Evolutionary conservation across 2,888 invertebrate genomes (phyloP), one percentile per base, ranked within the genome.

Genomic region (Tenthredo notha): DNA sequence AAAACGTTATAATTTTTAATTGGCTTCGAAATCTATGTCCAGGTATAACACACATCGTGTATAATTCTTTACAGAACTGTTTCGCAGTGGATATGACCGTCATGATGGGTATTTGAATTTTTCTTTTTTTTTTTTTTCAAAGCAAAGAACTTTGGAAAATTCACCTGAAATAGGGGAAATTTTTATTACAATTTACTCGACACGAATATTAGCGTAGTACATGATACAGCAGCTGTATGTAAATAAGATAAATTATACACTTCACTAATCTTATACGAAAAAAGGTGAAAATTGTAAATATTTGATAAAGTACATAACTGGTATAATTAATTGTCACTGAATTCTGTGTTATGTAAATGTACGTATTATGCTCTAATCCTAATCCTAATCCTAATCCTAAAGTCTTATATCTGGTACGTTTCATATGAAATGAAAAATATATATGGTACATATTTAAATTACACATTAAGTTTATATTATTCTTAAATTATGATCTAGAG

Each of bases 361-460:
- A 37, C 70, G 18, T 37, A 40, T 40, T 40, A 72, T 37, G 33
- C n/a, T 25, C 25, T 72, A 72, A 72, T 72, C n/a, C 25, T 37
- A 37, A 33, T 33, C n/a, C n/a, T n/a, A n/a, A 29, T 29, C 37
- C 37, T 72, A 72, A 72, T 72, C n/a, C 40, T 72, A 72, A 9
- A 72, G 70, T 40, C 70, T 72, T 40, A 72, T 40, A 61, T 61
- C 70, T 72, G 70, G 37, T 67, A 67, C 33, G 10, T 25, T n/a
- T 37, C 21, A 72, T 18, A 40, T n/a, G 9, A 9, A 72, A 72
- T 37, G 40, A 72, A 72, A 72, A 21, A 72, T 37, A 72, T 37
- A 18, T 72, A 72, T 72, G 15, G 70, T 72, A 72, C 70, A 72
- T n/a, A n/a, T n/a, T 72, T 72, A 33, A 72, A 40, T 72, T 72